phyloP scores from a whole-genome alignment of 92 coral and sea anemone species.

The Plumapathes pennacea region DNA sequence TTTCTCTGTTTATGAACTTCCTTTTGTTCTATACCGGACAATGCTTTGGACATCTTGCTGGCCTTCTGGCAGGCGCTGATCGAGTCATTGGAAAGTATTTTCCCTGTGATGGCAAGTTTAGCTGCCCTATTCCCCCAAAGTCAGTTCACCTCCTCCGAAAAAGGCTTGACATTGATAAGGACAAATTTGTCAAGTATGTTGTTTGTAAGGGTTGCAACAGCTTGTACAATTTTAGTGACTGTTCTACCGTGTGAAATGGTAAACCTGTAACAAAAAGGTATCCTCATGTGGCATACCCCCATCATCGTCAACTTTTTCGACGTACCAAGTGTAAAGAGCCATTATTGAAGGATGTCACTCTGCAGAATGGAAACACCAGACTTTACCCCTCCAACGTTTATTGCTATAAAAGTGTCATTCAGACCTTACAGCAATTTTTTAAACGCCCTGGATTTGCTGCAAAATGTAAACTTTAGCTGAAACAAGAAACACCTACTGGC shows the following conservation, averaged over 20 bases:
- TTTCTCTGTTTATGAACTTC: constrained; percentile 69
- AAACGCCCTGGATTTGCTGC: constrained; percentile 31
- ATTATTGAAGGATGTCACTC: constrained; percentile 40
- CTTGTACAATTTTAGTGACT: constrained; percentile 62
- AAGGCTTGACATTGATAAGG: constrained; percentile 52
- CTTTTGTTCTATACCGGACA: constrained; percentile 65
- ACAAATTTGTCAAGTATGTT: constrained; percentile 56
- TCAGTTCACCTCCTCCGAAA: constrained; percentile 42
- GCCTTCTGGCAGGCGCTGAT: constrained; percentile 30
- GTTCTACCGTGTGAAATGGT: constrained; percentile 11
- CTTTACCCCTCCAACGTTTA: constrained; percentile 55
- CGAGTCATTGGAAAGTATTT: constrained; percentile 30
- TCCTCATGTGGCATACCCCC: constrained; percentile 20
- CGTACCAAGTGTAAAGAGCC: constrained; percentile 46
- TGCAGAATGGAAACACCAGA: constrained; percentile 38
- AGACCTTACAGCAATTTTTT: constrained; percentile 27
- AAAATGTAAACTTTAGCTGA: constrained; percentile 57
- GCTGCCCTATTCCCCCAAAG: constrained; percentile 21
- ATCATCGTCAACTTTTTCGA: constrained; percentile 57
- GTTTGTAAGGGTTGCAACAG: constrained; percentile 57
- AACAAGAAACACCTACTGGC: constrained; percentile 39
- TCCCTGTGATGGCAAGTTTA: constrained; percentile 33
- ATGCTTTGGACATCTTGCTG: constrained; percentile 59
- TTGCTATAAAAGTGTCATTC: constrained; percentile 57
- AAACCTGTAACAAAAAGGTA: constrained; percentile 31